These are phyloP conservation scores for Atta texana DNA, from an alignment of 1,140 invertebrate species.

Conservation along the genomic window DNA sequence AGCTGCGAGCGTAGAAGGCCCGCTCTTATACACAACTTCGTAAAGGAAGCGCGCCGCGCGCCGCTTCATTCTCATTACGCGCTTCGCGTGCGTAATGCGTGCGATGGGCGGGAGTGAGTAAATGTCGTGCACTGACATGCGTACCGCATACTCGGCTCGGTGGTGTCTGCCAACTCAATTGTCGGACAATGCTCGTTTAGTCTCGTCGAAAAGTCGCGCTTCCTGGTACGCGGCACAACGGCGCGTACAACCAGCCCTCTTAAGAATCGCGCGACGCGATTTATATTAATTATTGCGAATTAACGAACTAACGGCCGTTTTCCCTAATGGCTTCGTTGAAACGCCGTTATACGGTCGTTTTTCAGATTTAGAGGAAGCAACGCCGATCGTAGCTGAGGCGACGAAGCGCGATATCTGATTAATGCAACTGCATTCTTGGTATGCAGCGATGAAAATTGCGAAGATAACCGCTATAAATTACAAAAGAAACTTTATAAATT, in stretches of 20 bases:
- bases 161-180: slow-evolving; percentile 66
- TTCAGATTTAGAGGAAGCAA: slow-evolving; percentile 37
- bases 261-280: slow-evolving; percentile 30
- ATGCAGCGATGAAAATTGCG: not conserved
- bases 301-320: slow-evolving; percentile 58
- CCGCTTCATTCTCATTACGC: slow-evolving; percentile 56
- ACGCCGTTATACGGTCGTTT: slow-evolving; percentile 28
- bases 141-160: slow-evolving; percentile 7
- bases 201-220: slow-evolving; percentile 18
- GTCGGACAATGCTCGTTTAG: slow-evolving; percentile 52
- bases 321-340: slow-evolving; percentile 51
- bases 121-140: slow-evolving; percentile 36
- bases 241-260: not conserved
- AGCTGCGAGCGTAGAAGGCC: slow-evolving; percentile 12
- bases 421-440: slow-evolving; percentile 21
- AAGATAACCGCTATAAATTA: not conserved
- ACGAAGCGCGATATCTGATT: slow-evolving; percentile 29
- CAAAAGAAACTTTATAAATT: not conserved
- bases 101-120: slow-evolving; percentile 30
- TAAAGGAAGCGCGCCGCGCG: not conserved
- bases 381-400: not conserved
- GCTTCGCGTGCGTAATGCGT: slow-evolving; percentile 23
- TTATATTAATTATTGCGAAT: slow-evolving; percentile 60
- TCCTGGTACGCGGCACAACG: slow-evolving; percentile 43
- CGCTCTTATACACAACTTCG: not conserved